These are phyloP conservation scores for Eurypyga helias DNA, from an alignment of 2,113 vertebrate species.

Conservation along the genomic window DNA sequence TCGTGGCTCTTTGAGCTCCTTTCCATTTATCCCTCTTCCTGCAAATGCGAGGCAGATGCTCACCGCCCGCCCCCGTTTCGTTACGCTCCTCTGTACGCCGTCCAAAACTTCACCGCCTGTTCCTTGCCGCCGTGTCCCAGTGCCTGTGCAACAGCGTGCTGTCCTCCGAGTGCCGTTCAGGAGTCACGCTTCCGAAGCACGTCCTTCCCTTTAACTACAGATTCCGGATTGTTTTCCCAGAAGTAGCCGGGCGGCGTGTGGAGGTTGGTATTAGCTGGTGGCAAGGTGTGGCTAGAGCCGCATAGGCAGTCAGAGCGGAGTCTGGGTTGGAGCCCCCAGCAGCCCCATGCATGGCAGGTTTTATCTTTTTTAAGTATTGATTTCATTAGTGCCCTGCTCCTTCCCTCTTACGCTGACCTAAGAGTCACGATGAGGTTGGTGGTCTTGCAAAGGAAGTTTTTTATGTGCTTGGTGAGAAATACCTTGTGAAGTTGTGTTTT, in stretches of 20 bases:
- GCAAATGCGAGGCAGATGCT: neutral
- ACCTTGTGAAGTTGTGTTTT: accelerated
- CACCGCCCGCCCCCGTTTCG: neutral
- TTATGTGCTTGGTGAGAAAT: neutral
- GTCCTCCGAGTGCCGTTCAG: neutral
- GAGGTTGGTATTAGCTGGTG: neutral
- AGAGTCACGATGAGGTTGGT: neutral
- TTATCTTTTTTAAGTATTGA: accelerated
- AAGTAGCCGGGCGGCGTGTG: accelerated
- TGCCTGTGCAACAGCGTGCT: accelerated
- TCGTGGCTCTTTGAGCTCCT: neutral
- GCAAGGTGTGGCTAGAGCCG: accelerated
- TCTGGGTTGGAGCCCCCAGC: neutral
- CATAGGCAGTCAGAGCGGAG: accelerated
- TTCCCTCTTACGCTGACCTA: neutral
- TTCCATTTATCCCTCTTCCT: neutral
- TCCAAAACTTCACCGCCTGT: neutral
- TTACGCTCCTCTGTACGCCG: accelerated
- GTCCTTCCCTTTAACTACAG: neutral
- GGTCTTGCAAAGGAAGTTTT: neutral
- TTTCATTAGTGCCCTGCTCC: accelerated
- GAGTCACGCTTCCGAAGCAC: neutral
- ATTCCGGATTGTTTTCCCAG: neutral
- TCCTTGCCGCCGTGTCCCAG: accelerated
- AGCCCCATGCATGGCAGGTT: accelerated